Conservation (phyloP, 2,797 vertebrate genomes). For the Semotilus atromaculatus region DNA sequence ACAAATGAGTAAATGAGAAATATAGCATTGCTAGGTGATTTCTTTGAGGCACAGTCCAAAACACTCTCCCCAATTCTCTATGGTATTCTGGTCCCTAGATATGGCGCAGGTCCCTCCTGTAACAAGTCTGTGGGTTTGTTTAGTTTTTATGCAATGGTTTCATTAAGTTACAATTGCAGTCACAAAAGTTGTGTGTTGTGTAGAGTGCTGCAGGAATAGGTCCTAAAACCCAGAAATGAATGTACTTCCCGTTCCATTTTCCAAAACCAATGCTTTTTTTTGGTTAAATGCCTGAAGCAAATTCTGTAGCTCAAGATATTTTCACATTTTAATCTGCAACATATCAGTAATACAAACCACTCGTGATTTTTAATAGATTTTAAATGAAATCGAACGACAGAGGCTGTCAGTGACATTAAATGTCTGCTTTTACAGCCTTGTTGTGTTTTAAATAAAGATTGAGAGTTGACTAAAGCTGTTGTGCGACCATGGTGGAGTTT, state of each 20-base stretch:
- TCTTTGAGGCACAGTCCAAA: no score
- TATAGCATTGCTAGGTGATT: background rate
- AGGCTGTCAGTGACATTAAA: background rate
- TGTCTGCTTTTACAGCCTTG: no score
- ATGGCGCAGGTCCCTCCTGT: background rate
- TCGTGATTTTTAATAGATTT: background rate
- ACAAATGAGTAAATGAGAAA: background rate
- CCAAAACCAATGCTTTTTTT: background rate
- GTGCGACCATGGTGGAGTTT: background rate
- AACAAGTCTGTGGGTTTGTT: no score
- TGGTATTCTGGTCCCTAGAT: background rate
- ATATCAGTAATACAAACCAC: background rate
- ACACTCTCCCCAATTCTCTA: background rate
- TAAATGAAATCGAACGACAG: background rate
- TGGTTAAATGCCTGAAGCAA: background rate
- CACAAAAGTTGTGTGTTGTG: background rate
- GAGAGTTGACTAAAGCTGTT: background rate
- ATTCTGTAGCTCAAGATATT: background rate
- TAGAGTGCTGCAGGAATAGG: background rate
- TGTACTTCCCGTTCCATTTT: background rate
- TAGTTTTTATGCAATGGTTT: background rate
- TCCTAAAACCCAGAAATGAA: background rate
- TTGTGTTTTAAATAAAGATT: background rate
- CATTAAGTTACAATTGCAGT: background rate
- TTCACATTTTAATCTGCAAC: background rate